phyloP scores from a whole-genome alignment of 2,888 invertebrate genomes.

The Lobophora halterata region DNA sequence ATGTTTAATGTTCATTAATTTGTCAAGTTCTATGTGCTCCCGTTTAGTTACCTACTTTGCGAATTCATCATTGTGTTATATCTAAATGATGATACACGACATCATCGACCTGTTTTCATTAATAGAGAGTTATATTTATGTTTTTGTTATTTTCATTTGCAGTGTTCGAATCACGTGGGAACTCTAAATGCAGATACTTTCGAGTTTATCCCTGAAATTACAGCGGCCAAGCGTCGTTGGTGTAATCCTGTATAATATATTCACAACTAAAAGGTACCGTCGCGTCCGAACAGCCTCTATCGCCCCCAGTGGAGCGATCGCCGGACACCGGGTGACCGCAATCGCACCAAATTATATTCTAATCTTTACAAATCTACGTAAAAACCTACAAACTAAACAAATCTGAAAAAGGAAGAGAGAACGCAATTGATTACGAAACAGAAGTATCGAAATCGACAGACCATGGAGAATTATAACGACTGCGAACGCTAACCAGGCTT shows the following conservation, averaged over 20 bases:
- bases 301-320: constrained; percentile 59
- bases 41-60: constrained; percentile 7
- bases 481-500: constrained; percentile 31
- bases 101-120: too few species aligned
- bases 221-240: constrained; percentile 50
- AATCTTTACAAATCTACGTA: constrained; percentile 26
- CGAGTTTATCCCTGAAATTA: constrained; percentile 64
- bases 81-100: too few species aligned
- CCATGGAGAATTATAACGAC: constrained; percentile 32
- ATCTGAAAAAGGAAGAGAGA: constrained; percentile 4
- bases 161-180: constrained; percentile 45
- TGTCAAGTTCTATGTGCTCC: constrained; percentile 51
- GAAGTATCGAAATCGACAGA: constrained; percentile 24
- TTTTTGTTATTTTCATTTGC: constrained; percentile 6
- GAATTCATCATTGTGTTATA: too few species aligned
- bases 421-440: constrained; percentile 23
- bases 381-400: constrained; percentile 11
- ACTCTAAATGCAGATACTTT: constrained; percentile 57
- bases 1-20: constrained; percentile 77
- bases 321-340: constrained; percentile 60
- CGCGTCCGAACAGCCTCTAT: constrained; percentile 42
- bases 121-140: too few species aligned
- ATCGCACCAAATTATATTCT: constrained; percentile 42
- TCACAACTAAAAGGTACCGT: constrained; percentile 73
- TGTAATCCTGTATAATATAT: constrained; percentile 73